Conservation (phyloP, 2,113 vertebrate genomes). For the Tetraodon nigroviridis region DNA sequence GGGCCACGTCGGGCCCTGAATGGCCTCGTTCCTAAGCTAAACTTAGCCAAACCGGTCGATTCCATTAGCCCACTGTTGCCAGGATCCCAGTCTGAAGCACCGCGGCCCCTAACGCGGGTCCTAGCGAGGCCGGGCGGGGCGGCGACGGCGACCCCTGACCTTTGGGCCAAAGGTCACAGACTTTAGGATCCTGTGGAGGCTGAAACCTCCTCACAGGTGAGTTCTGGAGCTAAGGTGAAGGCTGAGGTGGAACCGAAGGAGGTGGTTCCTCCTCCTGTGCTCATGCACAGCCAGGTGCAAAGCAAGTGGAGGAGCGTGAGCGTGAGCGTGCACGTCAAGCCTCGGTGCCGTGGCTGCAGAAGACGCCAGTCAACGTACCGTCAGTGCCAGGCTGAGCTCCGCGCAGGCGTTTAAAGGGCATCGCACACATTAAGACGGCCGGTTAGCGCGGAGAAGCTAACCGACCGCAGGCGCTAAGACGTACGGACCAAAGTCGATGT, state of each 20-base stretch:
- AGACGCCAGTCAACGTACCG: slow-evolving; percentile 46
- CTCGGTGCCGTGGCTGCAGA: slow-evolving; percentile 5
- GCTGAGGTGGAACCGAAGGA: no score
- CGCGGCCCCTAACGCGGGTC: neutral
- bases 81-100: neutral
- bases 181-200: neutral
- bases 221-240: no score
- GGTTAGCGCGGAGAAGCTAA: slow-evolving; percentile 8
- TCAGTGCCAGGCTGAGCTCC: slow-evolving; percentile 30
- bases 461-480: slow-evolving; percentile 2
- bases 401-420: slow-evolving; percentile 49
- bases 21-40: neutral
- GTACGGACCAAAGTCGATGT: slow-evolving; percentile 96
- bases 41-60: neutral
- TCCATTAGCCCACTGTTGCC: neutral
- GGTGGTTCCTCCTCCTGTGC: slow-evolving; percentile 16
- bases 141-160: neutral
- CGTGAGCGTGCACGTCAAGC: slow-evolving; percentile 42
- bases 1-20: no score
- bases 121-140: neutral
- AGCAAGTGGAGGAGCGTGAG: slow-evolving; percentile 6
- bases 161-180: neutral
- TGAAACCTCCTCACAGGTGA: neutral
- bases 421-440: slow-evolving; percentile 36
- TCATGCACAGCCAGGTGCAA: slow-evolving; percentile 51